Base-by-base conservation (phyloP, 2,888 invertebrate species). In the Eurytoma adleriae region DNA sequence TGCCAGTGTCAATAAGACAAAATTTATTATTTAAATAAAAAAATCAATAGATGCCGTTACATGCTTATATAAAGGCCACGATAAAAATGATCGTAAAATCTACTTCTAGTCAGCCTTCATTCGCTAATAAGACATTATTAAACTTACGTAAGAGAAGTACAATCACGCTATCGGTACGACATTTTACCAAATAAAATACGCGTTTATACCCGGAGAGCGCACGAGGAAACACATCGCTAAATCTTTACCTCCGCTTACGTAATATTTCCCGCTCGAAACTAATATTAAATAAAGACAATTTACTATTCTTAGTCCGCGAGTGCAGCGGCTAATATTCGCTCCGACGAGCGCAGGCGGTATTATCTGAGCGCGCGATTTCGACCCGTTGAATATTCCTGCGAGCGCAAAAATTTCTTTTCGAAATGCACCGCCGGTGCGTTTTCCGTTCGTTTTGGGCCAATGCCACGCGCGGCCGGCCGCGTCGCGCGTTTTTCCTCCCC, bases 91-190 rank as follows among this genome's bases (percentile, higher is more conserved):
- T 67, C 62, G 18, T 64, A 61, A 74, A 74, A 57, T 20, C 73
- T 69, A 79, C 73, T 74, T 69, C 54, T 48, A 54, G 20, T 66
- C 66, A 75, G 59, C 70, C 75, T 75, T 59, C 75, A 54, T 79
- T 70, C 79, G 67, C 59, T 76, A 76, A 71, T 76, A 75, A 79
- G 75, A 75, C 74, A 61, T 71, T 72, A 71, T 71, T 75, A 75
- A 16, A 50, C 59, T 79, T 79, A 61, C 71, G 61, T 67, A 79
- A 79, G 69, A 52, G 59, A 16, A 27, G 66, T 30, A 59, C 14
- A 30, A 64, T 62, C 52, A 61, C n/a, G 50, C 48, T 48, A 68
- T 67, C 48, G 52, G 54, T 40, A 20, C 40, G 68, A 16, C 27
- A 18, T 73, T 62, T 64, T 50, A 50, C 73, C 48, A 68, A 73